Base-by-base conservation (phyloP, 2,797 vertebrate species). In the Gadopsis marmoratus region DNA sequence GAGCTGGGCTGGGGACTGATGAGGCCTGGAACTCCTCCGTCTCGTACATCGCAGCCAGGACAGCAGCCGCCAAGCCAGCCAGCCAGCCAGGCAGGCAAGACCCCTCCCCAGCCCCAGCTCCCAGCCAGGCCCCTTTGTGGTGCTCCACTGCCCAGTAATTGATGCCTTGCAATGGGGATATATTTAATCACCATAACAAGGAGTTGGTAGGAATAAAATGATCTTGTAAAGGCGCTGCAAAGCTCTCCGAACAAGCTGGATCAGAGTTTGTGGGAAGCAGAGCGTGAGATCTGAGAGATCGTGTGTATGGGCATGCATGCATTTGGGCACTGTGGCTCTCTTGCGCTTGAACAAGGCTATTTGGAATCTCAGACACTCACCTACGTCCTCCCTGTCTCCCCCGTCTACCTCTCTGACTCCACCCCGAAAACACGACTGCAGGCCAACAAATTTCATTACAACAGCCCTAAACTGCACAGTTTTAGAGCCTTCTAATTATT, bases 401-500 rank as follows among this genome's bases (percentile, higher is more conserved):
- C 62, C 51, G 7, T 76, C 71, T 72, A 64, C 81, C 74, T 81
- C 82, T 88, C 76, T 26, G 71, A 78, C 84, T 89, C 83, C 82
- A 58, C 83, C 85, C 82, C 74, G 64, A 79, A 85, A 80, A 89
- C 85, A 90, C 82, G 43, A 91, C 88, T 93, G 85, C 91, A 89
- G 92, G 93, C 93, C 93, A 93, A 93, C 93, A 94, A 94, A 95
- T 94, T 94, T 94, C 94, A 95, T 95, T 95, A 95, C 94, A 91
- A 91, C 89, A 86, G 92, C 93, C 94, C 93, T 94, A 93, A 96
- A 94, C 95, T 95, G 91, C 94, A 92, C 92, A 92, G 88, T 96
- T 95, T 95, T 94, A 96, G 93, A 96, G 95, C 92, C 94, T 95
- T 96, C 94, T 97, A 97, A 98, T 97, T 96, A 96, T 96, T 96